Percentiles rank a stretch among this genome's conserved stretches.
Conservation (phyloP, 2,888 invertebrate genomes). For the Unio delphinus region DNA sequence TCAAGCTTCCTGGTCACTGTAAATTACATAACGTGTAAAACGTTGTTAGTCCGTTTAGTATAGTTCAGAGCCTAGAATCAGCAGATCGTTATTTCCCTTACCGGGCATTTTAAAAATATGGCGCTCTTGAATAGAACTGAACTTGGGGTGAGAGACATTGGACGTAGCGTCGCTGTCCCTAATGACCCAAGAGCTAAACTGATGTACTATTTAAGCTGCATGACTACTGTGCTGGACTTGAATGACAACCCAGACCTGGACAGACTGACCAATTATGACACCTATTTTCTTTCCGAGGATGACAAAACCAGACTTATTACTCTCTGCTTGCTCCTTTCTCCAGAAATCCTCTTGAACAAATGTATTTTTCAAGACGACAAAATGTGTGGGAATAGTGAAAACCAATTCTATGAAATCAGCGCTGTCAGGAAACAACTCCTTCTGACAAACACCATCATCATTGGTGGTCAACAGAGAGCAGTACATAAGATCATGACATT, state of each 20-base stretch:
- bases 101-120: constrained; percentile 3
- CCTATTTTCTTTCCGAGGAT: no score
- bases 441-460: constrained; percentile 15
- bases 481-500: constrained; percentile 22
- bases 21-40: no score
- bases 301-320: no score
- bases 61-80: no score
- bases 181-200: constrained; percentile 22
- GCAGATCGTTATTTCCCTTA: no score
- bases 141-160: constrained; percentile 15
- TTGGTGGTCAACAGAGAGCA: constrained; percentile 20
- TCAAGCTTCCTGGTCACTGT: no score
- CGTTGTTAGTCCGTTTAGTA: no score
- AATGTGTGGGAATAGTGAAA: constrained; percentile 19
- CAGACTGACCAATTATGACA: no score
- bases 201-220: constrained; percentile 31
- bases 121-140: constrained; percentile 18
- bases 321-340: no score
- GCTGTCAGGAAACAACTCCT: constrained; percentile 14
- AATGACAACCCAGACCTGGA: constrained; percentile 12
- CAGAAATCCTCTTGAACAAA: no score
- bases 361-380: constrained; percentile 13
- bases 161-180: constrained; percentile 9
- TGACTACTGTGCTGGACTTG: constrained; percentile 21
- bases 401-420: constrained; percentile 24